These are phyloP conservation scores for Drosophila lacteicornis DNA, from an alignment of 1,140 invertebrate species.

Conservation along the genomic window DNA sequence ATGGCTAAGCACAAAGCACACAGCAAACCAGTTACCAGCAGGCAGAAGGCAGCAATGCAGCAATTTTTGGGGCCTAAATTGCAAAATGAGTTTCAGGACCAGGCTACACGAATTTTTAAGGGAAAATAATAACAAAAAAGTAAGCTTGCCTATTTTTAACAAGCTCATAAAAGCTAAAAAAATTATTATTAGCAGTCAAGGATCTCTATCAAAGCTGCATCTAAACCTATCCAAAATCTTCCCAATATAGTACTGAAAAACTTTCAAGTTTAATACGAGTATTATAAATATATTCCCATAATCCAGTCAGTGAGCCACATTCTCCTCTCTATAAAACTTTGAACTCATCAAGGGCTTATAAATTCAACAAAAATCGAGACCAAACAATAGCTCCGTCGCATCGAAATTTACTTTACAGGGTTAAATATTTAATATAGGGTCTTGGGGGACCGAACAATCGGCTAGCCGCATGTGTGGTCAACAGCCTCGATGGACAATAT, in stretches of 20 bases:
- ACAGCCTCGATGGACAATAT: conserved; percentile 40
- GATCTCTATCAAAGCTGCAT: too few species aligned
- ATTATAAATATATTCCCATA: background rate
- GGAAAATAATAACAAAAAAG: conserved; percentile 17
- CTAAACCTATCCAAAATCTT: too few species aligned
- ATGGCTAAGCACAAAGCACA: conserved; percentile 59
- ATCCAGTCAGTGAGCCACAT: background rate
- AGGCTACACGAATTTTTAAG: conserved; percentile 10
- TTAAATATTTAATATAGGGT: conserved; percentile 45
- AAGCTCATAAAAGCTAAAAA: background rate
- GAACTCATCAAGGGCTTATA: conserved; percentile 1
- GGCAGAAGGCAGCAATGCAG: conserved; percentile 28
- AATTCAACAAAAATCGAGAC: conserved; percentile 10
- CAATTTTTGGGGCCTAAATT: conserved; percentile 28
- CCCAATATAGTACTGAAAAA: too few species aligned
- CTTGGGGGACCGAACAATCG: conserved; percentile 32
- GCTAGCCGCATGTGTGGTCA: conserved; percentile 39
- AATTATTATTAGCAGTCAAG: background rate
- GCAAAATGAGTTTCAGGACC: conserved; percentile 54
- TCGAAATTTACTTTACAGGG: conserved; percentile 27
- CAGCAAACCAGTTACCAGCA: conserved; percentile 35
- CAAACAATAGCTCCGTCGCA: conserved; percentile 15
- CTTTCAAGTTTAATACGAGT: too few species aligned
- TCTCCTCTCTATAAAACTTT: conserved; percentile 5
- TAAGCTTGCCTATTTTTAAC: background rate